These are phyloP conservation scores for Aphrophora alni DNA, from an alignment of 2,888 invertebrate species.

Conservation along the genomic window DNA sequence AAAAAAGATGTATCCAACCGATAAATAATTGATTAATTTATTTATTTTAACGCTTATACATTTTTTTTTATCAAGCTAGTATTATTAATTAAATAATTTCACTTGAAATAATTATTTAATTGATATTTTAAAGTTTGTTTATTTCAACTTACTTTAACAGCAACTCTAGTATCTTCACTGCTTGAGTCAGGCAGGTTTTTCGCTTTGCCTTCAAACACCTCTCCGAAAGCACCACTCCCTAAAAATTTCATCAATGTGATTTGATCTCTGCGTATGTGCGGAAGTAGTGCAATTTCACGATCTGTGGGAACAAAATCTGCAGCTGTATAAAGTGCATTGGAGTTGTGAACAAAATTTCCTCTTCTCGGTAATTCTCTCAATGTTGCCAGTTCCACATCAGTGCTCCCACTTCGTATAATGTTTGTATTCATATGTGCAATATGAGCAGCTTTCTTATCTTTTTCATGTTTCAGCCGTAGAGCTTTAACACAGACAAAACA, in stretches of 20 bases:
- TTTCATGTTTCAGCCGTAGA: slow-evolving; percentile 57
- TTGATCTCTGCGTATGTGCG: slow-evolving; percentile 86
- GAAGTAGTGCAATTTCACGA: slow-evolving; percentile 61
- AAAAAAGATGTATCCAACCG: too few relatives aligned
- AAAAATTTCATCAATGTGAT: slow-evolving; percentile 87
- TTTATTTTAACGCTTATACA: too few relatives aligned
- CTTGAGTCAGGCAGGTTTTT: slow-evolving; percentile 67
- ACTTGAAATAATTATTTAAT: too few relatives aligned
- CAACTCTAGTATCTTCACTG: slow-evolving; percentile 75
- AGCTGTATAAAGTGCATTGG: slow-evolving; percentile 81
- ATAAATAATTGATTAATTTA: too few relatives aligned
- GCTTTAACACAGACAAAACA: background rate
- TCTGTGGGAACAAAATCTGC: slow-evolving; percentile 60
- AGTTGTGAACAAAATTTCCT: slow-evolving; percentile 78
- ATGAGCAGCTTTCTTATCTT: slow-evolving; percentile 73
- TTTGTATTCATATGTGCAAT: slow-evolving; percentile 58
- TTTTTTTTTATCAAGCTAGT: too few relatives aligned
- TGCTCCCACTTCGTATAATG: slow-evolving; percentile 44
- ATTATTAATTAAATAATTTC: too few relatives aligned
- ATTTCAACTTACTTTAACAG: slow-evolving; percentile 74
- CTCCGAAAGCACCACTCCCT: slow-evolving; percentile 96
- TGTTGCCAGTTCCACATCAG: slow-evolving; percentile 84
- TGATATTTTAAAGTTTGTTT: too few relatives aligned
- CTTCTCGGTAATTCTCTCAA: slow-evolving; percentile 79
- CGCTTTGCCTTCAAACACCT: slow-evolving; percentile 93